Conservation (phyloP, 2,797 vertebrate species). For the Notolabrus celidotus region DNA sequence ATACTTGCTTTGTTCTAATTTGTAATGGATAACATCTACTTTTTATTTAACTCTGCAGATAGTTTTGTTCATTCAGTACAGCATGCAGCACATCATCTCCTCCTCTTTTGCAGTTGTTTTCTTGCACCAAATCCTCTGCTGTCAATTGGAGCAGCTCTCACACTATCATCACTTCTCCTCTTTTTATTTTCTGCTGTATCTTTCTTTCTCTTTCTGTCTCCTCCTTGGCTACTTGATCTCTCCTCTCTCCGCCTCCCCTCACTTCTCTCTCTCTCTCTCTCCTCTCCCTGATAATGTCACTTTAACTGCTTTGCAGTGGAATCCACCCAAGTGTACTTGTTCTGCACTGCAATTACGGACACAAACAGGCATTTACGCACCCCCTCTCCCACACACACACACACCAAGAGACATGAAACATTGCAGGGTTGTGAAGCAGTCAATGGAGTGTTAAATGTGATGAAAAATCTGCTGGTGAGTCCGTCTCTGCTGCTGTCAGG, state of each 20-base stretch:
- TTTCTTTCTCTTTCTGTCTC: neutral
- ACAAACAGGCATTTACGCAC: slow-evolving; percentile 42
- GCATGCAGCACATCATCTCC: neutral
- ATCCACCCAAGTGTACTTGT: slow-evolving; percentile 42
- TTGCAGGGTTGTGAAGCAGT: slow-evolving; percentile 51
- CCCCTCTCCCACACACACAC: slow-evolving; percentile 6
- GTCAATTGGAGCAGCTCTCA: slow-evolving; percentile 19
- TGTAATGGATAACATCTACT: no score
- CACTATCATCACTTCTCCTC: slow-evolving; percentile 28
- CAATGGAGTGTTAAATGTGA: slow-evolving; percentile 71
- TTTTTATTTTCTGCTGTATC: neutral
- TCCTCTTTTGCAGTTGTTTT: slow-evolving; percentile 30
- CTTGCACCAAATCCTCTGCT: slow-evolving; percentile 21
- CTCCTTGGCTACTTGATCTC: slow-evolving; percentile 15
- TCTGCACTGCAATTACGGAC: slow-evolving; percentile 54
- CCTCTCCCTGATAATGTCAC: slow-evolving; percentile 2
- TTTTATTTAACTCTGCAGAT: no score
- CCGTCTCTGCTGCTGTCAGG: slow-evolving; percentile 44
- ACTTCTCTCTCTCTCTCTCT: neutral
- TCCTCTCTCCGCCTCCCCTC: neutral
- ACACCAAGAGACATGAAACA: slow-evolving; percentile 45
- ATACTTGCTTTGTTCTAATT: slow-evolving; percentile 6
- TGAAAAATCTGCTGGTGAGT: slow-evolving; percentile 55
- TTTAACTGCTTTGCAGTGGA: slow-evolving; percentile 49
- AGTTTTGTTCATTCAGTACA: no score